Evolutionary conservation across 2,113 vertebrate species (phyloP), one percentile per base, ranked within the genome.

Genomic region (Melanerpes formicivorus): DNA sequence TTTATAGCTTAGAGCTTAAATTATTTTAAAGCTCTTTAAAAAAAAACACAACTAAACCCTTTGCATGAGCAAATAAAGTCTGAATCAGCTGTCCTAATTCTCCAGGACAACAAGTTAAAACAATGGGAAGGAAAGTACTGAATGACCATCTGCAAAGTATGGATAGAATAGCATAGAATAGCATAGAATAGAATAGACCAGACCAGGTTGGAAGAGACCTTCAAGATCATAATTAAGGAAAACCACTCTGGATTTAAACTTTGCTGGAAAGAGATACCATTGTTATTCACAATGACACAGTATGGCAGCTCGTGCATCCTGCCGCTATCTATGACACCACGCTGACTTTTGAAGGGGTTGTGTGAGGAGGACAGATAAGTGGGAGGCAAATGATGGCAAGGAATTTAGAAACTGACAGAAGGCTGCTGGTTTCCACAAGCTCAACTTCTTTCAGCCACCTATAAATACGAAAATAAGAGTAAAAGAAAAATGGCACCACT

Each of bases 391-490:
- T 14, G 79, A 27, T n/a, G 75, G 67, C 34, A 79, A 84, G 70
- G 30, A 76, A 67, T 77, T 90, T 93, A 92, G 92, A 95, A 95
- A 72, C 86, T 80, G 63, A 59, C 71, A 93, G 89, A 94, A 91
- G 52, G 48, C 56, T 40, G 3, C 30, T 90, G 34, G 29, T 82
- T 81, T 44, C 48, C 79, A 67, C 66, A 96, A 85, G 71, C 55
- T 93, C 42, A 90, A 23, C 69, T 90, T 64, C 16, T 94, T 97
- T 95, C 85, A 94, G 84, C 63, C 75, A 16, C 72, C 86, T 93
- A 72, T 95, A 90, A 78, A 74, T 64, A 83, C 62, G 88, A 85
- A 79, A 65, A 76, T 4, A 18, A 18, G 6, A 91, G 83, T 52
- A 87, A 63, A 93, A 55, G 11, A 13, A 46, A 80, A 80, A 75